A percentile compares a stretch with the other conserved stretches of the same genome.
These are phyloP conservation scores for Schizaphis graminum DNA, from an alignment of 2,888 invertebrate genomes.

Conservation along the genomic window DNA sequence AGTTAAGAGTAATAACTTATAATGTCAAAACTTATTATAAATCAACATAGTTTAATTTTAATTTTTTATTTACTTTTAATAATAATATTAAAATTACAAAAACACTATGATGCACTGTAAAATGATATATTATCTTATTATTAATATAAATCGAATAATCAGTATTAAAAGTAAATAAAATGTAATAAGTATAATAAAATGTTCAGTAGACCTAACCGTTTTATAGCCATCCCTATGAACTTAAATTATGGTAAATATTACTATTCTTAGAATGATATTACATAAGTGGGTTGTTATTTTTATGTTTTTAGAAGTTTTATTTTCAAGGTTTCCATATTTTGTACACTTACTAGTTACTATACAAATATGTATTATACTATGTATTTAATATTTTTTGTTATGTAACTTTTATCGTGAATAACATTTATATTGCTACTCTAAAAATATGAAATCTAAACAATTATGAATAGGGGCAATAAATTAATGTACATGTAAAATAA, in stretches of 20 bases:
- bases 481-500: neutral
- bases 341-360: neutral
- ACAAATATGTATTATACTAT: neutral
- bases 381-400: neutral
- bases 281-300: neutral
- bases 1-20: neutral
- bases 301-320: neutral
- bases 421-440: neutral
- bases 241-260: neutral
- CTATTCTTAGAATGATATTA: neutral
- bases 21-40: neutral
- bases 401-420: neutral
- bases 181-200: neutral
- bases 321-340: neutral
- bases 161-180: neutral
- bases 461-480: neutral
- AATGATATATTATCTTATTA: neutral
- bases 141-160: neutral
- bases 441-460: neutral
- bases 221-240: neutral
- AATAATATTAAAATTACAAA: neutral
- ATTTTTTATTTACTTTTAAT: neutral
- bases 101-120: neutral
- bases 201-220: neutral
- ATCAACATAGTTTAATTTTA: neutral